Conservation (phyloP, 2,888 invertebrate genomes). For the Crocallis elinguaria region DNA sequence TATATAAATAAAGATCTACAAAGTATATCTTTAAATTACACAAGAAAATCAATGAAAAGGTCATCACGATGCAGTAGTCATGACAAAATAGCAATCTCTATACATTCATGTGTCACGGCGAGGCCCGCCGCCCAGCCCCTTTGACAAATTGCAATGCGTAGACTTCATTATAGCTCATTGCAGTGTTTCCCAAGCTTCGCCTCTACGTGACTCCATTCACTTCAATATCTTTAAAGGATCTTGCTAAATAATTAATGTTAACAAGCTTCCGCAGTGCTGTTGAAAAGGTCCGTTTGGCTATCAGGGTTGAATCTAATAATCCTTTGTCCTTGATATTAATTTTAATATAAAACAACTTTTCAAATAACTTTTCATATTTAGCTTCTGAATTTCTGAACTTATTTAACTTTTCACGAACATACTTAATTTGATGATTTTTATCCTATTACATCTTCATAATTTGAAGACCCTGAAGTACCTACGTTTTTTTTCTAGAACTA, state of each 20-base stretch:
- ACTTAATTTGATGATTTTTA: too few species aligned
- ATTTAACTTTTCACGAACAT: too few species aligned
- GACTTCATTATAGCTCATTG: slow-evolving; percentile 19
- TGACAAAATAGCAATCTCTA: not conserved
- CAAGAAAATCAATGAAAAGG: slow-evolving; percentile 14
- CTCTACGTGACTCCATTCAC: slow-evolving; percentile 7
- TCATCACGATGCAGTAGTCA: slow-evolving; percentile 12
- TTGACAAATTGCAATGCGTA: slow-evolving; percentile 19
- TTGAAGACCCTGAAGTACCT: too few species aligned
- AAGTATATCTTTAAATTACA: not conserved
- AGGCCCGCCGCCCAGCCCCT: slow-evolving; percentile 1
- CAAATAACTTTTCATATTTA: too few species aligned
- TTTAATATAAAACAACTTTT: too few species aligned
- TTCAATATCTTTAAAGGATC: not conserved
- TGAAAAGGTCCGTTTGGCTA: not conserved
- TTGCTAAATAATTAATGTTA: not conserved
- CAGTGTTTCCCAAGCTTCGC: slow-evolving; percentile 7
- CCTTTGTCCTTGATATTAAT: too few species aligned
- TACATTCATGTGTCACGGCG: slow-evolving; percentile 13
- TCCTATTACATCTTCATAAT: too few species aligned
- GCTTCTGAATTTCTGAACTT: too few species aligned
- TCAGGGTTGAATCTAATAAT: not conserved
- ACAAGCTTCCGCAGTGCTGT: not conserved
- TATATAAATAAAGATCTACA: too few species aligned
- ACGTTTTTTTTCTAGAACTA: too few species aligned